A percentile compares a stretch with the other conserved stretches of the same genome.
These are phyloP conservation scores for Polylopha cassiicola DNA, from an alignment of 2,888 invertebrate genomes.

Conservation along the genomic window DNA sequence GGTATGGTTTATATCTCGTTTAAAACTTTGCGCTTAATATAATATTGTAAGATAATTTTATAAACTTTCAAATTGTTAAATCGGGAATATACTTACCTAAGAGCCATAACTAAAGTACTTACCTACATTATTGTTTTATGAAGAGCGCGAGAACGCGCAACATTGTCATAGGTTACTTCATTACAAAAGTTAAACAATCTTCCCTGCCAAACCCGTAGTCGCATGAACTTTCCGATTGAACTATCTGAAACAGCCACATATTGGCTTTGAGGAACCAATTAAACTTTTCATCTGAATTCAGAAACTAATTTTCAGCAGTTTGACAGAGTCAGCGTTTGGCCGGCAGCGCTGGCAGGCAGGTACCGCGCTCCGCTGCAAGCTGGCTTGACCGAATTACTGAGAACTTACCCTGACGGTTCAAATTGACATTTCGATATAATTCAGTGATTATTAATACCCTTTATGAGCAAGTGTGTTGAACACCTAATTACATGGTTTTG, in stretches of 20 bases:
- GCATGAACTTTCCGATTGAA: slow-evolving; percentile 50
- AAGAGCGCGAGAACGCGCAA: slow-evolving; percentile 11
- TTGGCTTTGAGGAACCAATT: slow-evolving; percentile 70
- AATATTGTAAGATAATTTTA: too few species aligned
- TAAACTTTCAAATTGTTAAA: too few species aligned
- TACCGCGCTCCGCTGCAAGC: slow-evolving; percentile 43
- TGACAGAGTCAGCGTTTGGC: slow-evolving; percentile 67
- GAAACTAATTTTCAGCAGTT: slow-evolving; percentile 72
- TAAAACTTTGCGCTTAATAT: too few species aligned
- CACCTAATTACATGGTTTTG: too few species aligned
- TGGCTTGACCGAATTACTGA: slow-evolving; percentile 45
- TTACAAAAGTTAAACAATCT: slow-evolving; percentile 41
- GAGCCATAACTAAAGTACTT: too few species aligned
- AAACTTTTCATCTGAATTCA: slow-evolving; percentile 71
- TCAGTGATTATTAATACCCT: too few species aligned
- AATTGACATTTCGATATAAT: slow-evolving; percentile 16
- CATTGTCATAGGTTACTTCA: slow-evolving; percentile 31
- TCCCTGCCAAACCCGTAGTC: slow-evolving; percentile 31
- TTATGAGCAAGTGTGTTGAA: too few species aligned
- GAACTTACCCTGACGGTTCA: slow-evolving; percentile 45
- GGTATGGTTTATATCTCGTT: too few species aligned
- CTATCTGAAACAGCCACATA: slow-evolving; percentile 55
- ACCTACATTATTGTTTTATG: too few species aligned
- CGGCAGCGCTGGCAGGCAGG: slow-evolving; percentile 58
- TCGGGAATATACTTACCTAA: too few species aligned